These are phyloP conservation scores for Uloborus plumipes DNA, from an alignment of 2,888 invertebrate genomes.

Conservation along the genomic window DNA sequence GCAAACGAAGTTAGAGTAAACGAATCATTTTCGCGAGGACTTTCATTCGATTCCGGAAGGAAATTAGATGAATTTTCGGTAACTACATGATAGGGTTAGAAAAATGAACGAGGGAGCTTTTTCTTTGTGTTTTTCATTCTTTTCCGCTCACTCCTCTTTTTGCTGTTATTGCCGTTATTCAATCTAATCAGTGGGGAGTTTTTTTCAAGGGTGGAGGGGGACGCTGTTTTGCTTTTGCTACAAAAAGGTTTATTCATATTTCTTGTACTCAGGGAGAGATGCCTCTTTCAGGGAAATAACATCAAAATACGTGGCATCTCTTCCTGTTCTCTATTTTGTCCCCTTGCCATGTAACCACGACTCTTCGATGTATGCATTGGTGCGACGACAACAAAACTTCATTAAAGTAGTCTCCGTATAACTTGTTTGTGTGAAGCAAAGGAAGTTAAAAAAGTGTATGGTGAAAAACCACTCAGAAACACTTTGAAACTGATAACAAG, in stretches of 20 bases:
- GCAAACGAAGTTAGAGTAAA: slow-evolving; percentile 64
- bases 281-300: too few relatives aligned
- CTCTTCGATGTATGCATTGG: too few relatives aligned
- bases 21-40: slow-evolving; percentile 50
- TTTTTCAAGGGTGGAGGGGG: background rate
- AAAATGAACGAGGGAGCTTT: slow-evolving; percentile 27
- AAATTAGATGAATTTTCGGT: slow-evolving; percentile 65
- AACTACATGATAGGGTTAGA: slow-evolving; percentile 64
- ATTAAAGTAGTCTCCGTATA: too few relatives aligned
- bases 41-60: slow-evolving; percentile 53
- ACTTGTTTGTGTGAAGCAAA: too few relatives aligned
- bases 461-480: too few relatives aligned
- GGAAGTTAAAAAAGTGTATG: too few relatives aligned
- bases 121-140: slow-evolving; percentile 5
- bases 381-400: too few relatives aligned
- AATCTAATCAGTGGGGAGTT: slow-evolving; percentile 56
- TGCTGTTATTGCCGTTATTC: slow-evolving; percentile 37
- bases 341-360: too few relatives aligned
- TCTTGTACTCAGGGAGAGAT: too few relatives aligned
- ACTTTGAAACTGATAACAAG: too few relatives aligned
- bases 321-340: background rate
- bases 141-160: slow-evolving; percentile 1
- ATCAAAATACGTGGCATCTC: background rate
- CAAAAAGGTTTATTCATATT: too few relatives aligned
- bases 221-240: background rate